Percentiles rank a stretch among this genome's conserved stretches.
Evolutionary conservation across 2,797 vertebrate species (phyloP).

Genomic region (Lepus townsendii): DNA sequence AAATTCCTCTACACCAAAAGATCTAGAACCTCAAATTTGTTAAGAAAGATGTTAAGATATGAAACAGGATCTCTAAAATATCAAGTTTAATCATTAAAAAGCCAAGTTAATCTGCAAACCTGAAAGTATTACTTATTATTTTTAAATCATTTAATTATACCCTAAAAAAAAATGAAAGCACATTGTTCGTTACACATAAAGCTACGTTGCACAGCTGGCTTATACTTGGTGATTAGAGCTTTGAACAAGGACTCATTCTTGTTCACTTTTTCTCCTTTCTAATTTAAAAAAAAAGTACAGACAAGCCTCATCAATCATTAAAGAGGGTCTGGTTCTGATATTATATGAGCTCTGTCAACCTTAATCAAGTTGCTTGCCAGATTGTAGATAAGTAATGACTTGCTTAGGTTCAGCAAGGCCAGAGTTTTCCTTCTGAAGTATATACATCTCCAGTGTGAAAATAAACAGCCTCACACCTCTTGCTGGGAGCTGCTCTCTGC

Average conservation of each 20-base stretch:
- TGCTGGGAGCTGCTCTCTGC: constrained; percentile 72
- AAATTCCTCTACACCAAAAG: constrained; percentile 22
- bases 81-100: constrained; percentile 60
- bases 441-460: constrained; percentile 87
- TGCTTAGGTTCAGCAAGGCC: constrained; percentile 81
- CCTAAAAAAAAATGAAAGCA: constrained; percentile 50
- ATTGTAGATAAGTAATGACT: constrained; percentile 84
- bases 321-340: constrained; percentile 86
- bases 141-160: constrained; percentile 39
- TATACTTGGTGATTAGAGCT: constrained; percentile 78
- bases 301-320: constrained; percentile 82
- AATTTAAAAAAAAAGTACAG: constrained; percentile 65
- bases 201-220: constrained; percentile 80
- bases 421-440: constrained; percentile 85
- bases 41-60: constrained; percentile 49
- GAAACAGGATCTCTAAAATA: constrained; percentile 43
- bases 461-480: constrained; percentile 89
- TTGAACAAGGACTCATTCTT: constrained; percentile 74
- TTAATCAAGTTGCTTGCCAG: constrained; percentile 85
- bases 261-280: constrained; percentile 76
- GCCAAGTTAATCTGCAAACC: constrained; percentile 34
- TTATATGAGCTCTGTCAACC: constrained; percentile 84
- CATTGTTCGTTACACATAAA: constrained; percentile 75
- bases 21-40: constrained; percentile 7
- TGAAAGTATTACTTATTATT: constrained; percentile 37